Percentiles rank a stretch among this genome's conserved stretches.
Conservation (phyloP, 1,140 invertebrate genomes). For the Calliopsis andreniformis region DNA sequence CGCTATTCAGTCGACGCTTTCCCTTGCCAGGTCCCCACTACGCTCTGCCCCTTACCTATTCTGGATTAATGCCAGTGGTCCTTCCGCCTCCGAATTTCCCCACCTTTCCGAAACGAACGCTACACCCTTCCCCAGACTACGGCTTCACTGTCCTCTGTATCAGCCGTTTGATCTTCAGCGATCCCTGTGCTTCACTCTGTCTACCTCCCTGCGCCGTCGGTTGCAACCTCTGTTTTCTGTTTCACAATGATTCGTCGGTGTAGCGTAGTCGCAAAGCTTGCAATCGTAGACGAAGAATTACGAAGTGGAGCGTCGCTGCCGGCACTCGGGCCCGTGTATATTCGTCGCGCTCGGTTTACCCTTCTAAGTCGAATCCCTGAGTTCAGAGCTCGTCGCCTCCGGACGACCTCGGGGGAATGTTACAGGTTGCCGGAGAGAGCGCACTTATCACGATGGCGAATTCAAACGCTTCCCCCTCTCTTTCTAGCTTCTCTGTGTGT, state of each 20-base stretch:
- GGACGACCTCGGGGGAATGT: constrained; percentile 30
- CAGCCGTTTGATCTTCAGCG: constrained; percentile 9
- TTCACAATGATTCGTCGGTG: constrained; percentile 43
- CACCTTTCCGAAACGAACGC: constrained; percentile 40
- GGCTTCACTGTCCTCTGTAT: neutral
- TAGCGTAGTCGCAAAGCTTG: constrained; percentile 61
- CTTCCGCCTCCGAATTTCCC: constrained; percentile 38
- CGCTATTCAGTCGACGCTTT: constrained; percentile 4
- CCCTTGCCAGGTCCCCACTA: constrained; percentile 15
- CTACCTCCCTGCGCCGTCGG: neutral
- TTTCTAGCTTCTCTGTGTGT: neutral
- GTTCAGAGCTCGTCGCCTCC: constrained; percentile 55
- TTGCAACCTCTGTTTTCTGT: constrained; percentile 52
- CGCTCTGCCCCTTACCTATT: constrained; percentile 67
- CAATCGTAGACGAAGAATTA: constrained; percentile 67
- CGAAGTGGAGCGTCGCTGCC: constrained; percentile 56
- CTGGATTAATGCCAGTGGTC: constrained; percentile 75
- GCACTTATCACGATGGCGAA: constrained; percentile 46
- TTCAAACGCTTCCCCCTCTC: constrained; percentile 21
- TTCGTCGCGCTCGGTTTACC: constrained; percentile 66
- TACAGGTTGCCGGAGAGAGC: constrained; percentile 45
- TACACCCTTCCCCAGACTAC: neutral
- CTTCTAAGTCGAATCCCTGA: constrained; percentile 55
- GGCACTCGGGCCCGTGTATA: constrained; percentile 39
- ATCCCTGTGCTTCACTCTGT: neutral